These are phyloP conservation scores for Nasonia longicornis DNA, from an alignment of 1,140 invertebrate genomes.

Conservation along the genomic window DNA sequence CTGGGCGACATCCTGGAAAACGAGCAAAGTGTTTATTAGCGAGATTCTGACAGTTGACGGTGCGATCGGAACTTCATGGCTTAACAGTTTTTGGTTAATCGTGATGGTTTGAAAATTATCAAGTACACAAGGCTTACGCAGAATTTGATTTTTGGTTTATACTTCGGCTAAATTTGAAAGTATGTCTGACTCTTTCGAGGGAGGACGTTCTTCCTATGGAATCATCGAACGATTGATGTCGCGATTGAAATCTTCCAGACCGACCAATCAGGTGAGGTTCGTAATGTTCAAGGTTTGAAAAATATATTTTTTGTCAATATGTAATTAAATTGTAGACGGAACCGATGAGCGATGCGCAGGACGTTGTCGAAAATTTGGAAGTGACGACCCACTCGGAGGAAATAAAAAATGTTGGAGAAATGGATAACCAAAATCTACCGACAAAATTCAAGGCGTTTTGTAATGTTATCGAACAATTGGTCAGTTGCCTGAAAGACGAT, in stretches of 20 bases:
- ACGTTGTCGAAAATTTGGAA: not conserved
- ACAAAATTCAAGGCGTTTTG: conserved; percentile 40
- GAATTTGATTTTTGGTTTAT: not conserved
- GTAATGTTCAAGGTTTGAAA: not conserved
- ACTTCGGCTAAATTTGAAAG: not conserved
- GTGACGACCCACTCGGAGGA: not conserved
- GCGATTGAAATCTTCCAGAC: conserved; percentile 48
- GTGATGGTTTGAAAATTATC: not conserved
- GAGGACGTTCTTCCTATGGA: conserved; percentile 28
- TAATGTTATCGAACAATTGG: conserved; percentile 51
- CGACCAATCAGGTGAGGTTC: conserved; percentile 20
- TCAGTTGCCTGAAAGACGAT: conserved; percentile 50
- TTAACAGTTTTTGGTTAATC: conserved; percentile 8
- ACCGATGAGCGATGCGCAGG: not conserved
- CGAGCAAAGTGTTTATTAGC: not conserved
- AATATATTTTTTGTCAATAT: not conserved
- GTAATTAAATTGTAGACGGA: not conserved
- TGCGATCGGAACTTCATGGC: not conserved
- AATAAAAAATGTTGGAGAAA: conserved; percentile 6
- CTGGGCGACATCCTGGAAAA: conserved; percentile 80
- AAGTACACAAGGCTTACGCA: not conserved
- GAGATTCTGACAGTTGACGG: conserved; percentile 16
- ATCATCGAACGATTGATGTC: conserved; percentile 44
- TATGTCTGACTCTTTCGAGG: conserved; percentile 29
- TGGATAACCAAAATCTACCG: not conserved